These are phyloP conservation scores for Machimus rusticus DNA, from an alignment of 2,888 invertebrate species.

Conservation along the genomic window DNA sequence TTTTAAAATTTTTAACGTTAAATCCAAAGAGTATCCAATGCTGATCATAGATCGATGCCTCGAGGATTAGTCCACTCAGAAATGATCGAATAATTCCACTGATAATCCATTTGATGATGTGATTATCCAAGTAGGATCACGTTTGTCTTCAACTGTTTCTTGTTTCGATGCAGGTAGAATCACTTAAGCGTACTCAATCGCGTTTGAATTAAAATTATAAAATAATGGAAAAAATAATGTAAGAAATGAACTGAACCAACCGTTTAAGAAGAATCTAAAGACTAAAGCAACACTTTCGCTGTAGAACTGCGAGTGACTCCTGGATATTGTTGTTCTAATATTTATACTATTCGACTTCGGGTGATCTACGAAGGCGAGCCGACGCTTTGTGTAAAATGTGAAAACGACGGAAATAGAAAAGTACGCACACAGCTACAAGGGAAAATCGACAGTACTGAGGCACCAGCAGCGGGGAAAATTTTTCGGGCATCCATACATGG, in stretches of 20 bases:
- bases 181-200: neutral
- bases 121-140: slow-evolving; percentile 11
- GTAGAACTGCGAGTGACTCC: slow-evolving; percentile 64
- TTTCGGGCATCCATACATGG: slow-evolving; percentile 49
- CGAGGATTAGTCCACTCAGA: neutral
- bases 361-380: slow-evolving; percentile 45
- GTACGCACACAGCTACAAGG: neutral
- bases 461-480: slow-evolving; percentile 36
- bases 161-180: neutral
- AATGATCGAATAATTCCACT: slow-evolving; percentile 2
- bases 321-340: slow-evolving; percentile 62
- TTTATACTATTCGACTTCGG: slow-evolving; percentile 58
- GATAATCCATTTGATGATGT: slow-evolving; percentile 4
- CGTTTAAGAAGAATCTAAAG: slow-evolving; percentile 59
- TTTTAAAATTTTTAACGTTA: neutral
- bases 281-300: slow-evolving; percentile 63
- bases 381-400: slow-evolving; percentile 24
- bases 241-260: slow-evolving; percentile 53
- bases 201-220: neutral
- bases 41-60: neutral
- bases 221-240: neutral
- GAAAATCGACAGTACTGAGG: neutral
- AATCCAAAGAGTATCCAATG: slow-evolving; percentile 15
- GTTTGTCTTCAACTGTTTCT: neutral
- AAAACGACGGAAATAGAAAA: slow-evolving; percentile 48